These are phyloP conservation scores for Orthosia gothica DNA, from an alignment of 2,888 invertebrate genomes.

Conservation along the genomic window DNA sequence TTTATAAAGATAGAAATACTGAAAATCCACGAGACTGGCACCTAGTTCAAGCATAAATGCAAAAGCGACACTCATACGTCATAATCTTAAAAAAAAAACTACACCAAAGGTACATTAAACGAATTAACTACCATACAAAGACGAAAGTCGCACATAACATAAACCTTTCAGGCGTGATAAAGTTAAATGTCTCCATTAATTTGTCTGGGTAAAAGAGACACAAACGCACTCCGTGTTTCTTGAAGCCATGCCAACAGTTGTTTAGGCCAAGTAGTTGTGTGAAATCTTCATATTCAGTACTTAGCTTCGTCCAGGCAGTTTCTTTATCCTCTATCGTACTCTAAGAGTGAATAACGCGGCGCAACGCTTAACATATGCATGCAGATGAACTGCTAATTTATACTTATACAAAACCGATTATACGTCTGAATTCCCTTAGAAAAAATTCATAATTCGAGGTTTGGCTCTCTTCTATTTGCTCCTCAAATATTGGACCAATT, in stretches of 20 bases:
- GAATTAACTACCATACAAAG: slow-evolving; percentile 19
- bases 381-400: neutral
- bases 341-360: neutral
- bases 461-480: too few species aligned
- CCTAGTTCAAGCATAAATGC: too few species aligned
- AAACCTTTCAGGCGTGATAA: slow-evolving; percentile 33
- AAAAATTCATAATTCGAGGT: too few species aligned
- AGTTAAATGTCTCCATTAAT: slow-evolving; percentile 46
- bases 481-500: too few species aligned
- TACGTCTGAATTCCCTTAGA: too few species aligned
- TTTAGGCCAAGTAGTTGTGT: slow-evolving; percentile 42
- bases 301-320: slow-evolving; percentile 5
- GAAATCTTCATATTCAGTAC: slow-evolving; percentile 43
- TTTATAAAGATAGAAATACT: too few species aligned
- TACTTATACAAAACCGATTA: too few species aligned
- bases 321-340: neutral
- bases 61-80: too few species aligned
- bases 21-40: too few species aligned
- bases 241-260: slow-evolving; percentile 54
- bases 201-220: slow-evolving; percentile 37
- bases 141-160: slow-evolving; percentile 13
- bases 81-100: too few species aligned
- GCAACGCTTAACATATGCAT: neutral
- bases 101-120: slow-evolving; percentile 7
- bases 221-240: slow-evolving; percentile 38